Conservation (phyloP, 2,113 vertebrate genomes). For the Pogonocichla stellata region DNA sequence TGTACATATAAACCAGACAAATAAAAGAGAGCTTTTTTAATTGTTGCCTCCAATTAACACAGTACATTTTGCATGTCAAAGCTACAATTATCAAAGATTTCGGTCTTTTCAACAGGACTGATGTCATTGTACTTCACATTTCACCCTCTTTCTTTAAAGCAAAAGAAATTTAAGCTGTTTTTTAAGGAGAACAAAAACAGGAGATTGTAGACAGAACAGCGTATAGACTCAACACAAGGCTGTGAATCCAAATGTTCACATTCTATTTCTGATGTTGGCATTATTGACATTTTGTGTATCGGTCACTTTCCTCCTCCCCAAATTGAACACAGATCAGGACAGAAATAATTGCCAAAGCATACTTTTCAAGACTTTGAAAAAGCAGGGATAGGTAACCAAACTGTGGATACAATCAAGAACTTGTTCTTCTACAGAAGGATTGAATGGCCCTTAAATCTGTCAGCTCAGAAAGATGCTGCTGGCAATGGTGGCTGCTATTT, state of each 20-base stretch:
- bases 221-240: neutral
- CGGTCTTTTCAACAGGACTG: neutral
- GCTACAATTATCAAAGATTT: neutral
- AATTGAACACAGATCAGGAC: fast-evolving
- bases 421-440: neutral
- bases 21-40: neutral
- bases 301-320: neutral
- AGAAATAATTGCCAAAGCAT: neutral
- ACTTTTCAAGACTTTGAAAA: neutral
- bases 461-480: neutral
- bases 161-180: neutral
- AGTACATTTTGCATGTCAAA: neutral
- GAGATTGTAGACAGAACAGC: neutral
- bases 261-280: neutral
- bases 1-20: neutral
- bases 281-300: neutral
- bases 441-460: neutral
- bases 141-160: neutral
- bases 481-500: neutral
- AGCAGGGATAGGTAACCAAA: neutral
- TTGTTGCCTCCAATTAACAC: neutral
- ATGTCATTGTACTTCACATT: neutral
- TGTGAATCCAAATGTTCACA: neutral
- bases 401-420: neutral
- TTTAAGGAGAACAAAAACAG: neutral